phyloP scores from a whole-genome alignment of 2,888 invertebrate species.

The Mechanitis messenoides region DNA sequence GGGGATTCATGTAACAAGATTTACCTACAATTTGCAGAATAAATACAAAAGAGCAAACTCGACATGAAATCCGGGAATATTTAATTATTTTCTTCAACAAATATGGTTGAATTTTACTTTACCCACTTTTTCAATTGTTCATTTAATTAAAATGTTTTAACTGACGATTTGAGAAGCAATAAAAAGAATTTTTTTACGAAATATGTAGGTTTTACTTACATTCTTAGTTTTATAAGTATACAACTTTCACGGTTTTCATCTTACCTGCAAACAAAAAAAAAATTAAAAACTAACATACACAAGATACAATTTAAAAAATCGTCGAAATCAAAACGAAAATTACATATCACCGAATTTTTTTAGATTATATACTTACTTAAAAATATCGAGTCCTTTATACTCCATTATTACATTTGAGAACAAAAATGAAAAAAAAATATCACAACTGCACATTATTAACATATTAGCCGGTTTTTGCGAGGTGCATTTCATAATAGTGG shows the following conservation, averaged over 20 bases:
- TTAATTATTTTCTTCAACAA: neutral
- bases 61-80: neutral
- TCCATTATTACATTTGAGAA: neutral
- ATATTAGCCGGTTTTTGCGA: constrained; percentile 31
- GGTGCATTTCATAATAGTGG: constrained; percentile 42
- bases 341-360: no score
- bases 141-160: neutral
- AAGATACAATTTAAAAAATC: no score
- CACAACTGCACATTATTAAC: constrained; percentile 13
- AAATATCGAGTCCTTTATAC: neutral
- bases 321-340: no score
- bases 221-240: neutral
- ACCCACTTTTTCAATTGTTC: no score
- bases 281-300: neutral
- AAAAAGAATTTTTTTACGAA: neutral
- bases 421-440: neutral
- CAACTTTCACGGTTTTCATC: constrained; percentile 21
- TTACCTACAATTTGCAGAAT: neutral
- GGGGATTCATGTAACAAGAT: constrained; percentile 15
- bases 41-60: neutral
- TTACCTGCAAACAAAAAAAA: constrained; percentile 53
- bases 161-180: no score
- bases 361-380: neutral
- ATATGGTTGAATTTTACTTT: no score
- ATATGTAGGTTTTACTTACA: neutral